Conservation (phyloP, 2,888 invertebrate species). For the Brachyptera risi region DNA sequence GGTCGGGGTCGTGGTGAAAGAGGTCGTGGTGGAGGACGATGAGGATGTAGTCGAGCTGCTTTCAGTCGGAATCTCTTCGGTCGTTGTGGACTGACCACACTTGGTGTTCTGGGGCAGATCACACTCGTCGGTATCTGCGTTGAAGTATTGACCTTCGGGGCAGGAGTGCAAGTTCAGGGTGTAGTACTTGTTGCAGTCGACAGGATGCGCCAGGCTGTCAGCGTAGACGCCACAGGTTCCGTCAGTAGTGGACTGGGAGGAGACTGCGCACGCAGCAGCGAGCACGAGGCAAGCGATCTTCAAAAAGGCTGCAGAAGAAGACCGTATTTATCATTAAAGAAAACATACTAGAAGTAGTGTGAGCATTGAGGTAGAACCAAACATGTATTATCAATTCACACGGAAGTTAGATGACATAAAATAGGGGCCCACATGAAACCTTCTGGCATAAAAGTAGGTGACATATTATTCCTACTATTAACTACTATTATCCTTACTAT, state of each 20-base stretch:
- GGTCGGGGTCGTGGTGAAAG: background rate
- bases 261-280: background rate
- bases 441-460: too few relatives aligned
- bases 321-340: too few relatives aligned
- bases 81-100: background rate
- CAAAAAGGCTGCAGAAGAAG: too few relatives aligned
- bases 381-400: too few relatives aligned
- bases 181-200: background rate
- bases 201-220: constrained; percentile 5
- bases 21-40: background rate
- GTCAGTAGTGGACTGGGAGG: background rate
- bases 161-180: background rate
- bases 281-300: too few relatives aligned
- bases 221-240: background rate
- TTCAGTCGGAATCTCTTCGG: background rate
- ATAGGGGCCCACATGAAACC: too few relatives aligned
- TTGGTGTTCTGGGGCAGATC: background rate
- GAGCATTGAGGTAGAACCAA: too few relatives aligned
- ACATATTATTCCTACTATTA: too few relatives aligned
- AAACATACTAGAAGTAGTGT: too few relatives aligned
- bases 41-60: background rate
- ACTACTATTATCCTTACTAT: too few relatives aligned
- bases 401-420: too few relatives aligned
- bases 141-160: background rate
- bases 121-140: background rate